Evolutionary conservation across 2,113 vertebrate species (phyloP).

Genomic region (Sakesphorus luctuosus): DNA sequence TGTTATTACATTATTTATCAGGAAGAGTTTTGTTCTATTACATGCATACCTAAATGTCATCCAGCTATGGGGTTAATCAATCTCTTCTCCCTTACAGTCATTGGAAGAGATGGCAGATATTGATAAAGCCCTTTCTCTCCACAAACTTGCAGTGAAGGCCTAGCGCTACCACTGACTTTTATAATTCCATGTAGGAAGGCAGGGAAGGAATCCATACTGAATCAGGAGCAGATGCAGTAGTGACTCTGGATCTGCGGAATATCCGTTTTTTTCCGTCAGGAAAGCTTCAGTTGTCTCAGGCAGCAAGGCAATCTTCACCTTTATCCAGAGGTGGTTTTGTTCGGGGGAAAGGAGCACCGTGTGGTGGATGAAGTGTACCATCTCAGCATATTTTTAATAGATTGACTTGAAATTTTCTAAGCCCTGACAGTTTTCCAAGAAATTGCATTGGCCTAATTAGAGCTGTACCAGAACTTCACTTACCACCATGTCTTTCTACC

Average conservation of each 20-base stretch:
- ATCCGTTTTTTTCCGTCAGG: not conserved
- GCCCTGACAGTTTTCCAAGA: not conserved
- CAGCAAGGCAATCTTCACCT: not conserved
- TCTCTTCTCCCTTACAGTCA: not conserved
- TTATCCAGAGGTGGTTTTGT: not conserved
- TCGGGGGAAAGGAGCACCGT: not conserved
- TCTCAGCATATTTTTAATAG: not conserved
- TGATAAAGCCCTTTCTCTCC: not conserved
- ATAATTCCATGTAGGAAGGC: not conserved
- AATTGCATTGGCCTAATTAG: not conserved
- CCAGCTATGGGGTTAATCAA: not conserved
- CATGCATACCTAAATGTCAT: not conserved
- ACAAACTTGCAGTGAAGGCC: not conserved
- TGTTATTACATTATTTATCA: not conserved
- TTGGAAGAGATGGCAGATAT: not conserved
- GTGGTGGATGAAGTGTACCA: not conserved
- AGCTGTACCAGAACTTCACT: not conserved
- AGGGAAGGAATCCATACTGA: not conserved
- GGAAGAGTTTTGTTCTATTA: not conserved
- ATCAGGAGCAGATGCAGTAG: not conserved
- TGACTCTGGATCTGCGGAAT: not conserved
- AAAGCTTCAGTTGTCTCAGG: not conserved
- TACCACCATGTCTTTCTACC: not conserved
- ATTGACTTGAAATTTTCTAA: not conserved
- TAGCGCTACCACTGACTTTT: not conserved